Evolutionary conservation across 1,140 invertebrate species (phyloP).

Genomic region (Littorina saxatilis): DNA sequence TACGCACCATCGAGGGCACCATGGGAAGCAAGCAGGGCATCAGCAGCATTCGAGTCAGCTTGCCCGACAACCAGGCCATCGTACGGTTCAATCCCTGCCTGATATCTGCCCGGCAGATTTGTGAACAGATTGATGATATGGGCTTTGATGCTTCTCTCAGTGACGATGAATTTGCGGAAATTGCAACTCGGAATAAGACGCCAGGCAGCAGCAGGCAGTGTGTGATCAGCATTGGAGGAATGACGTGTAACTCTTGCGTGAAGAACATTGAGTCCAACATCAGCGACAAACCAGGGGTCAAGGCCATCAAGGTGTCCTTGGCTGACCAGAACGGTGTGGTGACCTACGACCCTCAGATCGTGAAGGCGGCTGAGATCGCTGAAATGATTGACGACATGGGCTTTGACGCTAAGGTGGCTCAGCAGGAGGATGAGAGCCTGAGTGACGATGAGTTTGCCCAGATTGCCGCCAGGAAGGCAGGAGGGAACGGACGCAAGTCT

Average conservation of each 20-base stretch:
- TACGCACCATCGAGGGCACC: constrained; percentile 72
- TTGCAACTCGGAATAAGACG: constrained; percentile 34
- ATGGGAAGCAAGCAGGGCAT: constrained; percentile 64
- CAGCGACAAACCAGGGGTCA: constrained; percentile 60
- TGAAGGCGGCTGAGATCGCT: constrained; percentile 57
- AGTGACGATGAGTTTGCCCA: constrained; percentile 29
- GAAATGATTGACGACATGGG: constrained; percentile 73
- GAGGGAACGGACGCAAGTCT: background rate
- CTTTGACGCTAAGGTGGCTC: constrained; percentile 69
- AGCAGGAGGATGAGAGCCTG: constrained; percentile 60
- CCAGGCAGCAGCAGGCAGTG: constrained; percentile 24
- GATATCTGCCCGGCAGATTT: constrained; percentile 56
- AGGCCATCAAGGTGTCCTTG: constrained; percentile 68
- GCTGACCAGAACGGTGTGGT: constrained; percentile 66
- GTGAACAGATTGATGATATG: constrained; percentile 71
- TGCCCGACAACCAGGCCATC: constrained; percentile 62
- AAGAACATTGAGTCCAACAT: constrained; percentile 72
- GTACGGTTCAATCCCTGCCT: constrained; percentile 69
- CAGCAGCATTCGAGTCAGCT: constrained; percentile 64
- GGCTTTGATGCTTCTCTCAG: constrained; percentile 68
- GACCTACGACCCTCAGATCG: constrained; percentile 64
- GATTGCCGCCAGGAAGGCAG: constrained; percentile 31
- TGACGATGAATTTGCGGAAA: constrained; percentile 32
- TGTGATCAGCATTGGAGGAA: constrained; percentile 68
- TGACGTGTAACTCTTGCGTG: constrained; percentile 77